These are phyloP conservation scores for Lysandra coridon DNA, from an alignment of 2,888 invertebrate species.

Conservation along the genomic window DNA sequence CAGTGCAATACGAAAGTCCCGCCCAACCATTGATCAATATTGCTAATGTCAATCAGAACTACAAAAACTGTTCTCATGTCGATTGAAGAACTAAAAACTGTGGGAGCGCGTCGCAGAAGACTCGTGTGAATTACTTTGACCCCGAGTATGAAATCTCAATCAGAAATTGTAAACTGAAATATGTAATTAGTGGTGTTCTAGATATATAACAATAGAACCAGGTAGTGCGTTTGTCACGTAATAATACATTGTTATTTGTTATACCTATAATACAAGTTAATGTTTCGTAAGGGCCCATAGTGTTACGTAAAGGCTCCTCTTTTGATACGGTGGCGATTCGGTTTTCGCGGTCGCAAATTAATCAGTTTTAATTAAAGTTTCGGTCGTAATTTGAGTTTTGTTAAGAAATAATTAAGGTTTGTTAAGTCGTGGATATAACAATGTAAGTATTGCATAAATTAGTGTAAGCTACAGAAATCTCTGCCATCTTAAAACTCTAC, in stretches of 20 bases:
- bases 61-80: slow-evolving; percentile 6
- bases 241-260: slow-evolving; percentile 15
- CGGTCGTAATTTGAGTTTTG: neutral
- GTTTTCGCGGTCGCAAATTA: neutral
- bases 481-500: no score
- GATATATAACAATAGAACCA: slow-evolving; percentile 55
- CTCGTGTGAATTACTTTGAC: slow-evolving; percentile 27
- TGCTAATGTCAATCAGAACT: neutral
- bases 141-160: slow-evolving; percentile 22
- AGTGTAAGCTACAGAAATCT: no score
- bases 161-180: slow-evolving; percentile 34
- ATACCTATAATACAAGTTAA: slow-evolving; percentile 14
- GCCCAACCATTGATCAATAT: neutral
- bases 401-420: neutral
- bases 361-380: neutral
- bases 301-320: neutral
- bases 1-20: slow-evolving; percentile 10
- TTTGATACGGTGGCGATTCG: neutral
- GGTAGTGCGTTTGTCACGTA: slow-evolving; percentile 38
- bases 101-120: slow-evolving; percentile 7
- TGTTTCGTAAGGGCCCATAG: slow-evolving; percentile 16
- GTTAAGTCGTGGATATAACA: neutral
- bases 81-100: slow-evolving; percentile 16
- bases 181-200: slow-evolving; percentile 50
- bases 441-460: neutral